Conservation (phyloP, 2,888 invertebrate species). For the Temnothorax ravouxi region DNA sequence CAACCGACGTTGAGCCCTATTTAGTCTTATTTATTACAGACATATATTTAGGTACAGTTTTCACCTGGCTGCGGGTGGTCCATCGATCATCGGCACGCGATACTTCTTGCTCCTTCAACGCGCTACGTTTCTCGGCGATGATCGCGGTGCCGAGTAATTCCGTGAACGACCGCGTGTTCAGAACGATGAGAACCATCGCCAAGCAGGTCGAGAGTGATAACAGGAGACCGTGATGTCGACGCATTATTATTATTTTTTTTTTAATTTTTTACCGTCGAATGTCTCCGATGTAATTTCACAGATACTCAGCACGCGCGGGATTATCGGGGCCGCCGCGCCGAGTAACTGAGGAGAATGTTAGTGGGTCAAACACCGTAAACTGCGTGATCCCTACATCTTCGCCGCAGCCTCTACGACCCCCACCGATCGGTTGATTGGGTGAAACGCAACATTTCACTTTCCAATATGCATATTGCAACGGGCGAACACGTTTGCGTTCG, state of each 20-base stretch:
- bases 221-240: conserved; percentile 75
- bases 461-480: conserved; percentile 32
- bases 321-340: conserved; percentile 73
- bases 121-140: conserved; percentile 13
- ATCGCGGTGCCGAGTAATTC: conserved; percentile 55
- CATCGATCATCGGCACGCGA: neutral
- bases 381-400: conserved; percentile 80
- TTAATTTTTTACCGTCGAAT: neutral
- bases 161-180: conserved; percentile 70
- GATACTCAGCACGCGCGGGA: conserved; percentile 50
- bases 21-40: neutral
- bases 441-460: conserved; percentile 67
- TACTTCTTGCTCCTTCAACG: conserved; percentile 1
- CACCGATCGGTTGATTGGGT: conserved; percentile 57
- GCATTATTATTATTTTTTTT: conserved; percentile 74
- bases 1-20: neutral
- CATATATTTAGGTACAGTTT: neutral
- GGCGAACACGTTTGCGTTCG: neutral
- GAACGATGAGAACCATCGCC: conserved; percentile 73
- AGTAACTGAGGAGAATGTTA: conserved; percentile 84
- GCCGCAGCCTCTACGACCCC: conserved; percentile 59
- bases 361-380: conserved; percentile 82
- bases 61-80: conserved; percentile 66
- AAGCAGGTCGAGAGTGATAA: conserved; percentile 72
- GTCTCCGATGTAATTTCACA: neutral